Base-by-base conservation (phyloP, 2,113 vertebrate genomes). In the Motacilla alba region DNA sequence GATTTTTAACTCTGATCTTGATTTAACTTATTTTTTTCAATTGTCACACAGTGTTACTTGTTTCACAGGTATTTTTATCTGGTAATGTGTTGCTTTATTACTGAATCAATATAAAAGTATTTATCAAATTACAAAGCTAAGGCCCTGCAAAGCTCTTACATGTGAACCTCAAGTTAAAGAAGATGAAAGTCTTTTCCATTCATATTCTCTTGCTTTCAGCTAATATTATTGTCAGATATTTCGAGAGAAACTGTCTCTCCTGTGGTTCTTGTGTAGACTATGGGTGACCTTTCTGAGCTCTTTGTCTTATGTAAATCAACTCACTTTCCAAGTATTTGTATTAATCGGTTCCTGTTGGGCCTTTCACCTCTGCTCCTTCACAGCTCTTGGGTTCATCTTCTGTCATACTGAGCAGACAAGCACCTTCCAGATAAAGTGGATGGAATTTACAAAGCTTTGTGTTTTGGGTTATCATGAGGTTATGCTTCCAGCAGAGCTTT, bases 1-100 rank as follows among this genome's bases (percentile, higher is more conserved):
- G 26, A 43, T 93, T 92, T 97, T 92, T 53, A 75, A 44, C 85
- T 62, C 83, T 92, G 43, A 63, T 86, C 41, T 81, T 95, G 16
- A 35, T 67, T 58, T 59, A 72, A 37, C 69, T 56, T 62, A 8
- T 55, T 69, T 87, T 87, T 68, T 89, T 46, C 70, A 96, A 66
- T 28, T 93, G 20, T 81, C 33, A 35, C 11, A 13, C 28, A 44
- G 56, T 2, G 1, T 70, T 90, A 59, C 22, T 33, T 87, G 11
- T 78, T 75, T 83, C 28, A 60, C 24, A 35, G 59, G 30, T 78
- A 21, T 89, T 88, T 93, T 78, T 19, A 8, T 83, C 28, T 84
- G 64, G 26, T 89, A 83, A 67, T 22, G 5, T 68, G 10, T 79
- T 75, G 18, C 58, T 69, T 0, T 85, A 24, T 91, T 90, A 44